phyloP scores from a whole-genome alignment of 2,888 invertebrate genomes.

The Salpingus planirostris region DNA sequence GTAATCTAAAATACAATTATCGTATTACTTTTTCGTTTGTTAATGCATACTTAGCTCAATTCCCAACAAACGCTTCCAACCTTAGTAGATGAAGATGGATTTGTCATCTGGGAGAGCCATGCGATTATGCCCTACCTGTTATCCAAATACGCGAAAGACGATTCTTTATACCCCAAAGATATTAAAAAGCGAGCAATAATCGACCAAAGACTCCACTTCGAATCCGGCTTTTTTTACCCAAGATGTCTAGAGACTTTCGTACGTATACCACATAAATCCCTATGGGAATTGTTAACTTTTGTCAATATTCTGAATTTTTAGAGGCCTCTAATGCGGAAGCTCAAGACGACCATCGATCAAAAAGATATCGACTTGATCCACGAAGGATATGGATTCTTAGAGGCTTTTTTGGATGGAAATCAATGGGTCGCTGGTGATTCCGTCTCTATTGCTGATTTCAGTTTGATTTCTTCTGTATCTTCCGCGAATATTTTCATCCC shows the following conservation, averaged over 20 bases:
- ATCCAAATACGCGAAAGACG: conserved; percentile 47
- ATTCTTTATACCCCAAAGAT: conserved; percentile 48
- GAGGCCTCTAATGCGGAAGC: conserved; percentile 15
- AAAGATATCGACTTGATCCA: conserved; percentile 3
- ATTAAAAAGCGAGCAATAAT: conserved; percentile 43
- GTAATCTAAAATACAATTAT: too few relatives aligned
- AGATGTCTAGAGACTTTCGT: conserved; percentile 46
- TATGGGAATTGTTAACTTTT: background rate
- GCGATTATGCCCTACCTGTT: conserved; percentile 56
- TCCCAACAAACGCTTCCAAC: conserved; percentile 58
- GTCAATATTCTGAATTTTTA: conserved; percentile 7
- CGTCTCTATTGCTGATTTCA: conserved; percentile 24
- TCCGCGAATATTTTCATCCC: conserved; percentile 16
- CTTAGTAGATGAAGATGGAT: conserved; percentile 34
- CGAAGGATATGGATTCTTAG: conserved; percentile 38
- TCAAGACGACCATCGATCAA: conserved; percentile 8
- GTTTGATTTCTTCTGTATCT: conserved; percentile 13
- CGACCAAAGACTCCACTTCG: conserved; percentile 49
- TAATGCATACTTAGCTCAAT: conserved; percentile 53
- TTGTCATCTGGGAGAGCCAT: conserved; percentile 55
- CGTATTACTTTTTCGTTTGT: too few relatives aligned
- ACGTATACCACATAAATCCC: conserved; percentile 24
- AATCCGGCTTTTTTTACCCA: conserved; percentile 45
- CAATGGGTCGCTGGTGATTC: conserved; percentile 19
- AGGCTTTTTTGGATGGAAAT: conserved; percentile 41